Evolutionary conservation across 2,888 invertebrate genomes (phyloP).

Genomic region (Lasius platythorax): DNA sequence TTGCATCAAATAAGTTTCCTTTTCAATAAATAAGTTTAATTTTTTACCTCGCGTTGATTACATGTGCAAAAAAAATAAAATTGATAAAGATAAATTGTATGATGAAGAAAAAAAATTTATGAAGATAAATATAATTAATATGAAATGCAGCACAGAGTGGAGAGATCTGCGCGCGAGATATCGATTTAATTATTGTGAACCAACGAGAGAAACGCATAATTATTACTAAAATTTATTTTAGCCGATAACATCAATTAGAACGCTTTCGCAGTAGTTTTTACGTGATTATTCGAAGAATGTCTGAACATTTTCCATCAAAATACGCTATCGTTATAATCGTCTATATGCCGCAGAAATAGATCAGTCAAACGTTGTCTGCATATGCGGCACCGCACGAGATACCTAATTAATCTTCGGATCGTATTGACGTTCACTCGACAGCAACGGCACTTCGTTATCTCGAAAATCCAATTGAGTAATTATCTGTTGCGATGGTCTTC

Average conservation of each 20-base stretch:
- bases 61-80: background rate
- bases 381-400: background rate
- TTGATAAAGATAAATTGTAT: background rate
- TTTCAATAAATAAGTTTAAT: constrained; percentile 19
- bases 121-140: constrained; percentile 9
- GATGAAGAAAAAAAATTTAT: background rate
- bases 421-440: constrained; percentile 25
- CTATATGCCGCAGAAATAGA: background rate
- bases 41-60: background rate
- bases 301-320: background rate
- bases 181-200: constrained; percentile 11
- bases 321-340: background rate
- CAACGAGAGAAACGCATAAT: background rate
- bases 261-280: background rate
- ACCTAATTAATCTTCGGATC: constrained; percentile 36
- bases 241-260: background rate
- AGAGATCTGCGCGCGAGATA: background rate
- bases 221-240: constrained; percentile 19
- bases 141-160: background rate
- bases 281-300: background rate
- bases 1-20: background rate
- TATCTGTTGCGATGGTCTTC: constrained; percentile 55
- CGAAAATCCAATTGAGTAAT: constrained; percentile 64
- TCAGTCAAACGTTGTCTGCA: background rate
- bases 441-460: constrained; percentile 52